phyloP scores from a whole-genome alignment of 2,113 vertebrate species.

The Grammomys dolichurus region DNA sequence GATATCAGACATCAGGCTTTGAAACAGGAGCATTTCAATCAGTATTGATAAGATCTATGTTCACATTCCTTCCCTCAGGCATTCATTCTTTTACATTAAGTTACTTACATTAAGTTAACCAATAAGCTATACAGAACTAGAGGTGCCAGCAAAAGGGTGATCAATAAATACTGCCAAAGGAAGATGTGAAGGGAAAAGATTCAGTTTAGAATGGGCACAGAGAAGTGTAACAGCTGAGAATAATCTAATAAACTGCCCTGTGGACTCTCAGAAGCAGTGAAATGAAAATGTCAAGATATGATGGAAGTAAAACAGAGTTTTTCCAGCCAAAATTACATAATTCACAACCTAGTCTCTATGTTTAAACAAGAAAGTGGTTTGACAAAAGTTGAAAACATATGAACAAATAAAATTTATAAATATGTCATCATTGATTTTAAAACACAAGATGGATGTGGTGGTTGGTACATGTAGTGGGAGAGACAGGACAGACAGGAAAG shows the following conservation, averaged over 20 bases:
- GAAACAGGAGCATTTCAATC: background rate
- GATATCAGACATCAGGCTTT: background rate
- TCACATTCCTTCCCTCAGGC: background rate
- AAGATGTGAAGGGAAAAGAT: background rate
- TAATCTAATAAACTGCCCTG: background rate
- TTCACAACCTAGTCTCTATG: constrained; percentile 21
- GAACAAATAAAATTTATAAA: background rate
- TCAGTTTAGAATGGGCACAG: background rate
- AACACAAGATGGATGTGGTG: background rate
- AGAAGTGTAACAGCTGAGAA: background rate
- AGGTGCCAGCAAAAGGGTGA: background rate
- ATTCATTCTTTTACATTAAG: background rate
- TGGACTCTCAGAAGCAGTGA: background rate
- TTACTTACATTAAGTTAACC: background rate
- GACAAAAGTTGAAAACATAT: background rate
- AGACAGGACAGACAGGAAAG: too few species aligned
- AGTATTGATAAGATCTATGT: background rate
- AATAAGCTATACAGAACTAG: constrained; percentile 9
- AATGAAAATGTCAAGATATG: background rate
- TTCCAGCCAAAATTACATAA: constrained; percentile 10
- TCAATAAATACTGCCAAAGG: background rate
- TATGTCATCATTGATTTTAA: background rate
- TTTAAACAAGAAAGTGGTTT: background rate
- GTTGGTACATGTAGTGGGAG: background rate
- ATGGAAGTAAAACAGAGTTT: background rate